These are phyloP conservation scores for Taeniopygia guttata DNA, from an alignment of 2,797 vertebrate species.

Conservation along the genomic window DNA sequence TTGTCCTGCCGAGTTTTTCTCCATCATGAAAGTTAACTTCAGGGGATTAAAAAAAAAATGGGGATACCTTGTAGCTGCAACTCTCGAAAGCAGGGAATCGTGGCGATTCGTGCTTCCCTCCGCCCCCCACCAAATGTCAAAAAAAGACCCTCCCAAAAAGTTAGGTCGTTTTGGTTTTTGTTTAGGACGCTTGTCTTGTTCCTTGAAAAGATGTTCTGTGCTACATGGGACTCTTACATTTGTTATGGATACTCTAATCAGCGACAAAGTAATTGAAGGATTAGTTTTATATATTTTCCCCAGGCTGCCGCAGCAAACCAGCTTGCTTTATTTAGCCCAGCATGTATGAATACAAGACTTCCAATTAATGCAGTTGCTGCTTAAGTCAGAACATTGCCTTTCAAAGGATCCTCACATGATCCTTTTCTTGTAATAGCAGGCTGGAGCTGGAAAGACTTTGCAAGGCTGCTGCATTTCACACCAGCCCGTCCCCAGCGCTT, in stretches of 20 bases:
- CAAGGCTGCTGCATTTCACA: conserved; percentile 57
- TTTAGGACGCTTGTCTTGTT: neutral
- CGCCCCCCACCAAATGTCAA: neutral
- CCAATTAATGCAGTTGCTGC: conserved; percentile 63
- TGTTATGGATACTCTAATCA: conserved; percentile 25
- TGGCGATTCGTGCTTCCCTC: neutral
- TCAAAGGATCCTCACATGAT: conserved; percentile 66
- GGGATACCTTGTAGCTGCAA: neutral
- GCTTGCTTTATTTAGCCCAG: conserved; percentile 70
- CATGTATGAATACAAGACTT: conserved; percentile 66
- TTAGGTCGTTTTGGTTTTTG: neutral
- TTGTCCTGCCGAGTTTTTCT: conserved; percentile 69
- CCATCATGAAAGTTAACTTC: conserved; percentile 64
- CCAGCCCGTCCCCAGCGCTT: conserved; percentile 34
- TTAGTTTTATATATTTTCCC: conserved; percentile 40
- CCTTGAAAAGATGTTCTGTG: neutral
- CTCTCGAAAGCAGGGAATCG: neutral
- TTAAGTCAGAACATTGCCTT: conserved; percentile 49
- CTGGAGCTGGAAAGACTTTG: conserved; percentile 36
- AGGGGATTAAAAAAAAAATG: conserved; percentile 4
- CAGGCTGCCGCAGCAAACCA: conserved; percentile 62
- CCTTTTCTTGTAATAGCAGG: conserved; percentile 43
- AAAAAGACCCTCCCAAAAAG: neutral
- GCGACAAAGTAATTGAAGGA: conserved; percentile 40
- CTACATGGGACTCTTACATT: neutral